Base-by-base conservation (phyloP, 1,140 invertebrate species). In the Goniozus legneri region DNA sequence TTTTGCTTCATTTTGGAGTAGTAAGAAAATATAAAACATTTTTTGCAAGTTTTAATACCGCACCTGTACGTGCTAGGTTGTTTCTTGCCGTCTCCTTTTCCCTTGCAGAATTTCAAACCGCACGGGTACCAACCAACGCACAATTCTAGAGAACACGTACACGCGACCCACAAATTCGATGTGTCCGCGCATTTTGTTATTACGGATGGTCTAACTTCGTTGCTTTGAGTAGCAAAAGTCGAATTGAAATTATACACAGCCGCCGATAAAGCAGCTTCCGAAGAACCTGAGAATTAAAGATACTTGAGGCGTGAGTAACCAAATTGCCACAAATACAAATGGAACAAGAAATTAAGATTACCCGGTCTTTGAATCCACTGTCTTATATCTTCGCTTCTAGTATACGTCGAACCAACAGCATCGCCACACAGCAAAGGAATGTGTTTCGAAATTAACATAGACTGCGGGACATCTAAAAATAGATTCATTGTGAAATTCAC, bases 21-120 rank as follows among this genome's bases (percentile, higher is more conserved):
- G 76, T 90, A 94, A 42, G 85, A 82, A 73, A 92, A 96, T 53
- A 86, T 83, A 65, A 88, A 84, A 75, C 91, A 95, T 69, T 91
- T 87, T 63, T 85, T 85, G 71, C 94, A 97, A 3, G 93, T 96
- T 75, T 94, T 92, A 64, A 97, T 97, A 40, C 94, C 94, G 74
- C 94, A 97, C 12, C 92, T 80, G 73, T 95, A 95, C 50, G 82
- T 85, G 52, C 71, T 74, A 0, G 69, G 64, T 19, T 67, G 54
- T 44, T 84, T 80, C 63, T 83, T 84, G 2, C 57, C 80, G 71
- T 73, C 78, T 44, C 52, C 79, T 66, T 76, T 77, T 81, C 88
- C 88, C 62, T 91, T 91, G 71, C 94, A 97, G 74, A 94, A 96
- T 71, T 96, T 96, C 3, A 96, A 75, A 10, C 90, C 90, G 76